Conservation (phyloP, 2,797 vertebrate genomes). For the Pseudopleuronectes americanus region DNA sequence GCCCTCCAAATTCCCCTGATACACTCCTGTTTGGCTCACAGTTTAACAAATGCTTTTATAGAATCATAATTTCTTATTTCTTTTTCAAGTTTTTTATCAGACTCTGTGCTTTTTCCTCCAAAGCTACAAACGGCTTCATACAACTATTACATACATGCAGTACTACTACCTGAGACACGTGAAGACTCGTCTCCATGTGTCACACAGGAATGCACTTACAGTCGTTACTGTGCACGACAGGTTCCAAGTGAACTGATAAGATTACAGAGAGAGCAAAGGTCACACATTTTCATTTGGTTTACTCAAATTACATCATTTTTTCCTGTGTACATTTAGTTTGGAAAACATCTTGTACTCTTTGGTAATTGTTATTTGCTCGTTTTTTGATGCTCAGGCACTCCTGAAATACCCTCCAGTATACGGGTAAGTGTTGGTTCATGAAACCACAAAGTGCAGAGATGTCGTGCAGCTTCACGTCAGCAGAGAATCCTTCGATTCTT, state of each 20-base stretch:
- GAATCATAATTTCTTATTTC: neutral
- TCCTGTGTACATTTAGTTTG: neutral
- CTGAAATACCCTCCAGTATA: constrained; percentile 72
- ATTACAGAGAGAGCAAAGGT: neutral
- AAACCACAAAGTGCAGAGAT: constrained; percentile 71
- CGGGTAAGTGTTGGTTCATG: constrained; percentile 62
- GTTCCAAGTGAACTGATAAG: neutral
- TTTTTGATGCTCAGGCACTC: constrained; percentile 48
- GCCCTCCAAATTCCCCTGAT: no score
- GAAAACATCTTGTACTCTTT: constrained; percentile 31
- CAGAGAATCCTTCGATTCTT: constrained; percentile 59
- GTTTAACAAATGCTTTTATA: neutral
- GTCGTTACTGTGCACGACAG: neutral
- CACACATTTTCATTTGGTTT: neutral
- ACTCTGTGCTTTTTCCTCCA: neutral
- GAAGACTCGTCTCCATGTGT: neutral
- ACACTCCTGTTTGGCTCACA: no score
- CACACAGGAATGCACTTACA: neutral
- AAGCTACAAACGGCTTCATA: no score
- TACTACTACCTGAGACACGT: neutral
- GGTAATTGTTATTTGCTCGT: constrained; percentile 31
- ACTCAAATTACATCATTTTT: constrained; percentile 20
- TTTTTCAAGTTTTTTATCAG: neutral
- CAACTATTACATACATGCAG: neutral
- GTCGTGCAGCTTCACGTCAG: constrained; percentile 54